Percentiles rank a stretch among this genome's conserved stretches.
Conservation (phyloP, 37 sponge, comb jelly and placozoan genomes). For the Beroe forskalii region DNA sequence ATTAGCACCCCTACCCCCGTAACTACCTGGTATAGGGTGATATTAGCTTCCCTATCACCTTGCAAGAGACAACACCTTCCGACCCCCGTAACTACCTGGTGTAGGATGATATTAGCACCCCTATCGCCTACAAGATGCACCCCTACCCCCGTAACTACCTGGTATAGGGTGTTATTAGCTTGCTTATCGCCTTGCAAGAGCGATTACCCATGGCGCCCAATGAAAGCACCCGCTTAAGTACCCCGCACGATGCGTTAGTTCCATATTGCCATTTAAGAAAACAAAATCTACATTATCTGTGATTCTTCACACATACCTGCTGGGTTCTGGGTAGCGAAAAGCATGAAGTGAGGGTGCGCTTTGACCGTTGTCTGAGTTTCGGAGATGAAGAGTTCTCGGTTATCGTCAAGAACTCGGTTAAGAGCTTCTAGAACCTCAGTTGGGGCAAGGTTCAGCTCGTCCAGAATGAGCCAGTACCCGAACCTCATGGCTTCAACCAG, state of each 20-base stretch:
- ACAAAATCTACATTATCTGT: no score
- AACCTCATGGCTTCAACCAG: conserved; percentile 93
- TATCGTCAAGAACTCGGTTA: conserved; percentile 97
- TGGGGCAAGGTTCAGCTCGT: conserved; percentile 97
- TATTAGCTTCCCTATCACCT: no score
- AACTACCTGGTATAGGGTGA: no score
- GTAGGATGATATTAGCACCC: not conserved
- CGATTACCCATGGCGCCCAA: conserved; percentile 71
- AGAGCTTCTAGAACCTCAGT: conserved; percentile 98
- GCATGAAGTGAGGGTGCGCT: conserved; percentile 88
- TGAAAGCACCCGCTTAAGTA: no score
- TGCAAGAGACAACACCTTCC: conserved; percentile 87
- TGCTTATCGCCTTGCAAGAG: no score
- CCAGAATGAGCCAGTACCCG: conserved; percentile 96
- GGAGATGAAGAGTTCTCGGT: conserved; percentile 92
- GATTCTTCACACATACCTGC: no score
- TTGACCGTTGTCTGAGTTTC: conserved; percentile 88
- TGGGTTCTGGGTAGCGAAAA: conserved; percentile 99
- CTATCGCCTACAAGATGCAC: no score
- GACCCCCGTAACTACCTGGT: conserved; percentile 51
- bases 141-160: not conserved
- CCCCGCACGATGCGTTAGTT: no score
- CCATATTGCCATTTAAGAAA: no score
- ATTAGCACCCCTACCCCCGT: not conserved
- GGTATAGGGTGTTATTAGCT: no score